These are phyloP conservation scores for Oryctolagus cuniculus DNA, from an alignment of 2,113 vertebrate species.

Conservation along the genomic window DNA sequence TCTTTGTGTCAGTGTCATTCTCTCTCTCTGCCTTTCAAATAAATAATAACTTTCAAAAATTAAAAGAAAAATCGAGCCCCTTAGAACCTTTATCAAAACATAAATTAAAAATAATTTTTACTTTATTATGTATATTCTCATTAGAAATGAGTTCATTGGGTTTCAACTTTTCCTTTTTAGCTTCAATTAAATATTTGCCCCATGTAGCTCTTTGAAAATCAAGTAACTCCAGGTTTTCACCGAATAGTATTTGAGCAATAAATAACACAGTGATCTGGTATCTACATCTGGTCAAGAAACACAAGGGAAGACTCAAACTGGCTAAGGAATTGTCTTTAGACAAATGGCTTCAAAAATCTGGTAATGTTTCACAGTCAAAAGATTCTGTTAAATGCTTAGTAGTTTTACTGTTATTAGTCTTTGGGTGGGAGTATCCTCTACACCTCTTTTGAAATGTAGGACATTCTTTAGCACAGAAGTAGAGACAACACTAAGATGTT, in stretches of 20 bases:
- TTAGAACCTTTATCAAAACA: too few relatives aligned
- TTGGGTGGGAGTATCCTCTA: not conserved
- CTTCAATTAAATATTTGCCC: conserved; percentile 66
- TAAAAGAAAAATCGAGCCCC: too few relatives aligned
- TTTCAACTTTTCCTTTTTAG: conserved; percentile 60
- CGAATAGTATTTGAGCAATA: conserved; percentile 34
- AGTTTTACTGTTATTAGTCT: conserved; percentile 10
- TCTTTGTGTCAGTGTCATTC: too few relatives aligned
- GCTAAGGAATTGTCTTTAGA: conserved; percentile 17
- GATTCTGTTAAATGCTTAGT: not conserved
- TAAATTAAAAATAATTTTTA: conserved; percentile 53
- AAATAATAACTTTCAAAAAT: too few relatives aligned
- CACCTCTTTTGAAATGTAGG: not conserved
- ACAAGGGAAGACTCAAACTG: not conserved
- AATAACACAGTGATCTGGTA: conserved; percentile 30
- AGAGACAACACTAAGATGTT: not conserved
- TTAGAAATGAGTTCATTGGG: conserved; percentile 17
- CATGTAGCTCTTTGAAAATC: conserved; percentile 58
- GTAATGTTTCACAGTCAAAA: conserved; percentile 38
- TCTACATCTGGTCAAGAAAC: conserved; percentile 38
- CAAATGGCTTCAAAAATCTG: conserved; percentile 51
- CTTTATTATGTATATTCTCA: conserved; percentile 44
- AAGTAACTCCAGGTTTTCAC: conserved; percentile 51
- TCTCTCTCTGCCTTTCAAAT: too few relatives aligned
- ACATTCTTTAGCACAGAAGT: not conserved